A percentile compares a stretch with the other conserved stretches of the same genome.
These are phyloP conservation scores for Solenopsis fugax DNA, from an alignment of 1,140 invertebrate genomes.

Conservation along the genomic window DNA sequence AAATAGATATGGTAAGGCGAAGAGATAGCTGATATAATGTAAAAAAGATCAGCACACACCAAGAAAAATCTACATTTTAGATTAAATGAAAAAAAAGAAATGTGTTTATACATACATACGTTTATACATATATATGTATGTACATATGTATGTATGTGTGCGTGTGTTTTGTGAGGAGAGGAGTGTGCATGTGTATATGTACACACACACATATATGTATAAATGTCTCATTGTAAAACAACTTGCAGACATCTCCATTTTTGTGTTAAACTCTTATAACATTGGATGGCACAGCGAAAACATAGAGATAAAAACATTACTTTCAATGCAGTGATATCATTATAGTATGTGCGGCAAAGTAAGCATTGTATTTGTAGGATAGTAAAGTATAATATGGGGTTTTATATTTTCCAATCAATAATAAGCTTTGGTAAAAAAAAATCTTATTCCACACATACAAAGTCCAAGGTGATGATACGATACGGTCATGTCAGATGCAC, in stretches of 20 bases:
- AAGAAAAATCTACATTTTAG: conserved; percentile 71
- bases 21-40: conserved; percentile 72
- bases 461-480: conserved; percentile 61
- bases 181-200: not conserved
- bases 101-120: not conserved
- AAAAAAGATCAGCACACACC: conserved; percentile 62
- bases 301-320: conserved; percentile 73
- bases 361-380: conserved; percentile 82
- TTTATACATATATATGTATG: not conserved
- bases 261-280: conserved; percentile 77
- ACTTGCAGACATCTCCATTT: conserved; percentile 81
- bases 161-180: too few species aligned
- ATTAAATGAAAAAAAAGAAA: conserved; percentile 61
- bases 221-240: conserved; percentile 79
- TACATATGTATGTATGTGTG: not conserved
- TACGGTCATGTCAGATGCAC: not conserved
- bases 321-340: conserved; percentile 64
- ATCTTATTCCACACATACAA: conserved; percentile 71
- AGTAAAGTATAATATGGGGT: conserved; percentile 82
- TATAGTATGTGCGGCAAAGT: conserved; percentile 72
- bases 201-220: conserved; percentile 16
- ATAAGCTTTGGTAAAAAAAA: conserved; percentile 68
- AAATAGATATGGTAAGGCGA: conserved; percentile 46
- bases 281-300: conserved; percentile 67
- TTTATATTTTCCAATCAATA: conserved; percentile 83